Base-by-base conservation (phyloP, 2,797 vertebrate species). In the Ctenopoma kingsleyae region DNA sequence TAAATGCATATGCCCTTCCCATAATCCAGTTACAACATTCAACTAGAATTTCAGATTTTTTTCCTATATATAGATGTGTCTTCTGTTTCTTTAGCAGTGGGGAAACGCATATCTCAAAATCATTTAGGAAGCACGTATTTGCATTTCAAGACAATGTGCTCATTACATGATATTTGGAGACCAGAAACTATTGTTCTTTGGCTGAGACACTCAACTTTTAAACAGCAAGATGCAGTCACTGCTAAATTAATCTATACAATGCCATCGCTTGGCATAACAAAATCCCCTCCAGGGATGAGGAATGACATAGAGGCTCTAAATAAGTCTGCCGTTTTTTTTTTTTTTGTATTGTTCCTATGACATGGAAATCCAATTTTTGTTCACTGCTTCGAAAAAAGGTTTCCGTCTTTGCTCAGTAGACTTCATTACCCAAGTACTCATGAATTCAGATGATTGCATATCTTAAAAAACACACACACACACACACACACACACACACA, bases 111-210 rank as follows among this genome's bases (percentile, higher is more conserved):
- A 40, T 63, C 13, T 63, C 9, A 1, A 30, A 54, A 22, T 73
- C 68, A 72, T 74, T 49, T 49, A 41, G 19, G 7, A 16, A 38
- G 20, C 19, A 51, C 32, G 46, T 66, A 76, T 85, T 80, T 78
- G 58, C 73, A 85, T 71, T 74, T 81, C 71, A 73, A 81, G 49
- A 77, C 52, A 51, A 2, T 50, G 58, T 75, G 50, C 74, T 81
- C 78, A 80, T 77, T 80, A 76, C 27, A 63, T 49, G 25, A 27
- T 55, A 58, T 57, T 69, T 48, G 25, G 50, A 71, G 48, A 67
- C 48, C 58, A 67, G 43, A 44, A 8, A 3, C 53, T 52, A 36
- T 67, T 70, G 46, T 78, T 80, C 20, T 36, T 48, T 43, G n/a
- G 58, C 64, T 71, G 48, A 78, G 52, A 48, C 46, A 15, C 38